A percentile compares a stretch with the other conserved stretches of the same genome.
Conservation (phyloP, 1,140 invertebrate species). For the Plodia interpunctella region DNA sequence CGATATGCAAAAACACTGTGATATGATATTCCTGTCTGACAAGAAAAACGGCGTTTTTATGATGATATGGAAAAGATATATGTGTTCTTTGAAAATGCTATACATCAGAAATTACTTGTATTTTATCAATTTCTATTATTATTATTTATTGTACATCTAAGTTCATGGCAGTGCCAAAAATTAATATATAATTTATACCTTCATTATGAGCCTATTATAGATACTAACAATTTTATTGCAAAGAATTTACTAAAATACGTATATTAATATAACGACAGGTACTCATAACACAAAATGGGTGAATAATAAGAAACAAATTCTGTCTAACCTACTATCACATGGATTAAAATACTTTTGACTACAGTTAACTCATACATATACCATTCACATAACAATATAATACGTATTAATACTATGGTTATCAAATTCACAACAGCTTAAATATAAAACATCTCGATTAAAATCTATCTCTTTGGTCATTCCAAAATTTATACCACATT, state of each 20-base stretch:
- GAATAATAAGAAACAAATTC: conserved; percentile 7
- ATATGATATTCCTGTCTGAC: conserved; percentile 6
- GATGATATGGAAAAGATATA: conserved; percentile 7
- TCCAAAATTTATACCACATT: conserved; percentile 17
- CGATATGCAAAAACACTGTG: background rate
- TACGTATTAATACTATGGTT: conserved; percentile 41
- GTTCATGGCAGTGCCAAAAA: conserved; percentile 35
- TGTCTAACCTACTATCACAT: conserved; percentile 69
- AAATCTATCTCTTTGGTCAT: conserved; percentile 61
- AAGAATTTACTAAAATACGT: background rate
- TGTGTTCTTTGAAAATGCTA: background rate
- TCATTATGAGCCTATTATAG: background rate
- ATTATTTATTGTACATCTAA: background rate
- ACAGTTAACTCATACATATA: conserved; percentile 45
- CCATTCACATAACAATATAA: conserved; percentile 39
- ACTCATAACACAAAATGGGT: background rate
- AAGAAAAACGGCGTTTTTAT: background rate
- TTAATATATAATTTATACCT: conserved; percentile 2
- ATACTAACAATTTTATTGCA: conserved; percentile 7
- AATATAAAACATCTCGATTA: conserved; percentile 35
- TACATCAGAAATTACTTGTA: background rate
- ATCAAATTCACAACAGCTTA: conserved; percentile 56
- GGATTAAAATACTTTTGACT: conserved; percentile 61
- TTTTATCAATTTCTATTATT: background rate
- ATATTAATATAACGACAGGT: background rate